phyloP scores from a whole-genome alignment of 2,797 vertebrate species.

The Phrynocephalus vlangalii region DNA sequence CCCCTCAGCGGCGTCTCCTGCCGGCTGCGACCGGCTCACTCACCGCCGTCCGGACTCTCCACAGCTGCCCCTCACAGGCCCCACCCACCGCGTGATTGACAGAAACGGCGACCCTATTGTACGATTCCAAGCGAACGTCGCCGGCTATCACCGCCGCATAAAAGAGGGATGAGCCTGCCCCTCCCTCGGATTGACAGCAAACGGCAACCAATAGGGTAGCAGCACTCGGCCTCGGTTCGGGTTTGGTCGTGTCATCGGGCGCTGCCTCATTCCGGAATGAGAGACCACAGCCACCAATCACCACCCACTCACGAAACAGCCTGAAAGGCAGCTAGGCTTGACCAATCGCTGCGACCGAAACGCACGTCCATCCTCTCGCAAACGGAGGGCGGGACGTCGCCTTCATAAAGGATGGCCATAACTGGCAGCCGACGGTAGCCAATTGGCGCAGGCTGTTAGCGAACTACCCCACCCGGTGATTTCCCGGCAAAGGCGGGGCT shows the following conservation, averaged over 20 bases:
- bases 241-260: conserved; percentile 34
- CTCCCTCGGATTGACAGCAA: not conserved
- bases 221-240: not conserved
- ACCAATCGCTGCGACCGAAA: not conserved
- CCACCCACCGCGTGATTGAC: conserved; percentile 32
- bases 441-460: not conserved
- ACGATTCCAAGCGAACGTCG: not conserved
- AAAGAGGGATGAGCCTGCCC: not conserved
- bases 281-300: not conserved
- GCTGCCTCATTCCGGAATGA: conserved; percentile 37
- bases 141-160: not conserved
- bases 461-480: not conserved
- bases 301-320: too few relatives aligned
- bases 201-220: not conserved
- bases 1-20: conserved; percentile 15
- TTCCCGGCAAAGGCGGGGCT: conserved; percentile 1
- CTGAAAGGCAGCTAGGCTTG: not conserved
- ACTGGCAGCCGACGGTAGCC: accelerated
- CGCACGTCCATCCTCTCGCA: not conserved
- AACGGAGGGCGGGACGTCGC: conserved; percentile 9
- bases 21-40: conserved; percentile 38
- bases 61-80: conserved; percentile 14
- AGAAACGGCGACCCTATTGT: conserved; percentile 1
- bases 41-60: conserved; percentile 27
- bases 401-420: not conserved